Base-by-base conservation (phyloP, 2,888 invertebrate genomes). In the Melanophora roralis region DNA sequence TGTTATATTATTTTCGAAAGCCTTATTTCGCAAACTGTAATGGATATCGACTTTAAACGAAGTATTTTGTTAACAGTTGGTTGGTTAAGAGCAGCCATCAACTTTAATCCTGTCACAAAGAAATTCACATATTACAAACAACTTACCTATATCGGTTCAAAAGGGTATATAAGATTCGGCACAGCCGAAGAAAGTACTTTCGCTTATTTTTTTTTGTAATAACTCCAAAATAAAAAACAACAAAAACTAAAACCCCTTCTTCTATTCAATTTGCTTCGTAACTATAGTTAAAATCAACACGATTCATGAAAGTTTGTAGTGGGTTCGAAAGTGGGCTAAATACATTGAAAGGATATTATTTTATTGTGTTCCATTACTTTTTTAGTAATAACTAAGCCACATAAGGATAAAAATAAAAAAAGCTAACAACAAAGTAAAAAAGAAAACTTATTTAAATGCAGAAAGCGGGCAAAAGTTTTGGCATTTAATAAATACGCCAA, bases 401-500 rank as follows among this genome's bases (percentile, higher is more conserved):
- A 55, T 47, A 36, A 47, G 40, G n/a, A 43, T 43, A 32, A 43
- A 43, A 53, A 16, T 7, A 32, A 43, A 14, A 11, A 21, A 45
- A 38, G 27, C 57, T 38, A 38, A 43, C 5, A 43, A 60, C 7
- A 53, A 27, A 3, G 6, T 27, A 47, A 32, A 5, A 47, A 43
- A 43, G 16, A 47, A 65, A n/a, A 75, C 49, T 64, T 51, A 51
- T 36, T 49, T 14, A 43, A 53, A 59, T 59, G 49, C 47, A 32
- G 40, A 45, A 21, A 47, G 53, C 23, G 36, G 16, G 14, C 21
- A 64, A 64, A 47, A 34, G 0, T 62, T 43, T 62, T 47, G 36
- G 36, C 45, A 7, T 68, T 78, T 34, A 43, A 57, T 47, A 64
- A 43, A 27, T 64, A 57, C 68, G 62, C 55, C 53, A 76, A 59